Evolutionary conservation across 2,888 invertebrate species (phyloP), one percentile per base, ranked within the genome.

Genomic region (Cephus runcator): DNA sequence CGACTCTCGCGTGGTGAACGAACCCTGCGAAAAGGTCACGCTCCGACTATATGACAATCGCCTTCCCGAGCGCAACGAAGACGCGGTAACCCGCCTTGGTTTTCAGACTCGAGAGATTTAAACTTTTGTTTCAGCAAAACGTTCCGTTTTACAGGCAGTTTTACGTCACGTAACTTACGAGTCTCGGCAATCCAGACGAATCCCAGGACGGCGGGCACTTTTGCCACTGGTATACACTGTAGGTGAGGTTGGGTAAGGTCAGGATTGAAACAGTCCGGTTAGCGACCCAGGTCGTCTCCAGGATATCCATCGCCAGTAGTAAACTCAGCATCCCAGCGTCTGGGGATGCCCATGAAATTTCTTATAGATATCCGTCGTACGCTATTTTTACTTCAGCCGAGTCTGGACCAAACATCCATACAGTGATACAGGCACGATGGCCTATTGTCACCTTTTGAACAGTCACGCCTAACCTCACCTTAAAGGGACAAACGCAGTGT

Each of bases 81-180:
- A 30, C 74, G 71, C 69, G 69, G 73, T 73, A 75, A 79, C 36
- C 36, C 12, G 73, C 3, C 35, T 35, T 12, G 4, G 2, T 15
- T 12, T n/a, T 40, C 76, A 56, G 56, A 56, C 56, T 23, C 56
- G 23, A 56, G 56, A 9, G 23, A 23, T 23, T 56, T 9, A 1
- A 56, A 56, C 56, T 56, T 56, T 56, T 56, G 56, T 56, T 9
- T 56, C 9, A 56, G 56, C 23, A 23, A 56, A 56, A 56, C 56
- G 56, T 56, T 56, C 56, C 56, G 74, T 84, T 85, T 85, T 84
- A 84, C 86, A 83, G 82, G 83, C 84, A 80, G 81, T 87, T 87
- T 87, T 87, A 85, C 84, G 85, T 85, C 81, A 82, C 83, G 83
- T 84, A 87, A 86, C 79, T 80, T 77, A 86, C 86, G 81, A 82